These are phyloP conservation scores for Circaetus cinerascens DNA, from an alignment of 2,113 vertebrate genomes.

Conservation along the genomic window DNA sequence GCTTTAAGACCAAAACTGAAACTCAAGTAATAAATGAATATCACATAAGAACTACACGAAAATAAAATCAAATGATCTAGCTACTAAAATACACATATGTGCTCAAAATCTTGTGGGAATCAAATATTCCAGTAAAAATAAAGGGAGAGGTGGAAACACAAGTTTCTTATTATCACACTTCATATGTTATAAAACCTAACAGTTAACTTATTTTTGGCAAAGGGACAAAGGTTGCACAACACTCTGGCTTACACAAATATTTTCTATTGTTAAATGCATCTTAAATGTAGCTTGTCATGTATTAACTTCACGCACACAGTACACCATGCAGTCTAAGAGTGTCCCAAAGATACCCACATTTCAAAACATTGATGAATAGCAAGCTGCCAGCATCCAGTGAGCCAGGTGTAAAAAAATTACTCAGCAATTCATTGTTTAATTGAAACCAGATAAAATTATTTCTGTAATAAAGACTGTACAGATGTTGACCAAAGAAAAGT, in stretches of 20 bases:
- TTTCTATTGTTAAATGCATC: slow-evolving; percentile 75
- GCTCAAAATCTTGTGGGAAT: slow-evolving; percentile 68
- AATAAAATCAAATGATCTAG: slow-evolving; percentile 68
- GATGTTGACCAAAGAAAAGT: background rate
- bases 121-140: slow-evolving; percentile 82
- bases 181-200: slow-evolving; percentile 82
- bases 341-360: slow-evolving; percentile 26
- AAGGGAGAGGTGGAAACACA: slow-evolving; percentile 77
- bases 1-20: slow-evolving; percentile 49
- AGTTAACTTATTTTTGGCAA: slow-evolving; percentile 83
- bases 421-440: slow-evolving; percentile 52
- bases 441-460: slow-evolving; percentile 65
- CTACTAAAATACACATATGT: slow-evolving; percentile 78
- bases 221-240: slow-evolving; percentile 75
- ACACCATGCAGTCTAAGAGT: background rate
- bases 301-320: slow-evolving; percentile 49
- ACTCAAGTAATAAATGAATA: slow-evolving; percentile 58
- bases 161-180: slow-evolving; percentile 90
- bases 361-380: slow-evolving; percentile 44
- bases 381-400: slow-evolving; percentile 5
- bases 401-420: slow-evolving; percentile 57
- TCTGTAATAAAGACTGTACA: slow-evolving; percentile 13
- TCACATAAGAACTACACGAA: slow-evolving; percentile 56
- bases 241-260: slow-evolving; percentile 72
- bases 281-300: slow-evolving; percentile 68